These are phyloP conservation scores for Habrosyne pyritoides DNA, from an alignment of 2,888 invertebrate species.

Conservation along the genomic window DNA sequence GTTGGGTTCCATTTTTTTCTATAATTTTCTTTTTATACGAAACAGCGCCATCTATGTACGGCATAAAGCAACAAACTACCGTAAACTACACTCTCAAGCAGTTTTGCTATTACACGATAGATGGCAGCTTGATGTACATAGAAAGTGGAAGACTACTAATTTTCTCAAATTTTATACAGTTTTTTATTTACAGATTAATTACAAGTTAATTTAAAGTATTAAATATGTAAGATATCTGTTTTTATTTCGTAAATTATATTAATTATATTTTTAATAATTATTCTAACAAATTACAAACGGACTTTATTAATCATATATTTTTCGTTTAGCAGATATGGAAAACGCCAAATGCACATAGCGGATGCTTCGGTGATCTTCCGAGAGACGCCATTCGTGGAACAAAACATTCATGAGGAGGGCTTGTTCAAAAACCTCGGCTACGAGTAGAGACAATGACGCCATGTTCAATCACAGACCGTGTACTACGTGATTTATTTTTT, in stretches of 20 bases:
- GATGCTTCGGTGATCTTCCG: constrained; percentile 73
- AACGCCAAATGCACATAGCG: constrained; percentile 76
- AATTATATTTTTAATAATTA: too few relatives aligned
- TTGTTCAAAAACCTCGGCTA: constrained; percentile 67
- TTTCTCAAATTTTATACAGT: too few relatives aligned
- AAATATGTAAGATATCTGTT: too few relatives aligned
- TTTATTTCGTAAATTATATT: too few relatives aligned
- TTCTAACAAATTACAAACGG: not conserved
- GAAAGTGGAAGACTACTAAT: too few relatives aligned
- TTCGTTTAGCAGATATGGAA: constrained; percentile 69
- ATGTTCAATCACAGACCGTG: constrained; percentile 7
- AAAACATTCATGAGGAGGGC: constrained; percentile 56
- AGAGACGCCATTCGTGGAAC: constrained; percentile 70
- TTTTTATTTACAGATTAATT: too few relatives aligned
- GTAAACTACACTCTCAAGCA: not conserved
- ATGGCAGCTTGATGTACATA: not conserved
- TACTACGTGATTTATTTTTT: constrained; percentile 12
- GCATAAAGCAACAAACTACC: too few relatives aligned
- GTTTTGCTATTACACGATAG: not conserved
- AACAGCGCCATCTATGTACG: too few relatives aligned
- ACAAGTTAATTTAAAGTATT: too few relatives aligned
- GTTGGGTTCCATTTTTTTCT: not conserved
- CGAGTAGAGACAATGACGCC: constrained; percentile 47
- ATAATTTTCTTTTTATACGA: too few relatives aligned
- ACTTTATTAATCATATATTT: constrained; percentile 9